Conservation (phyloP, 2,888 invertebrate species). For the Nudaria mundana region DNA sequence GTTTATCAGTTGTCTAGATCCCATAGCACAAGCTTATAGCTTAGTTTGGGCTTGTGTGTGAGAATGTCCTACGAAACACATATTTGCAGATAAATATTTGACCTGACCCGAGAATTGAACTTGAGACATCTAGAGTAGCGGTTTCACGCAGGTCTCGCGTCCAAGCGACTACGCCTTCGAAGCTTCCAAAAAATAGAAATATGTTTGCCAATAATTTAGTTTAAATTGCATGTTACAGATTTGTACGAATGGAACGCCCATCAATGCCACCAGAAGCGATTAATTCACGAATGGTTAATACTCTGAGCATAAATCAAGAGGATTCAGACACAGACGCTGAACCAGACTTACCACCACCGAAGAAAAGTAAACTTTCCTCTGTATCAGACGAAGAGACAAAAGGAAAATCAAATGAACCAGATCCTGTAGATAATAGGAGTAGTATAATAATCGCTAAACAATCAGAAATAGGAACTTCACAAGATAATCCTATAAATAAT, state of each 20-base stretch:
- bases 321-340: constrained; percentile 1
- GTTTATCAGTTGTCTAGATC: too few species aligned
- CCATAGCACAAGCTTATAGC: too few species aligned
- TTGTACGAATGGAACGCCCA: background rate
- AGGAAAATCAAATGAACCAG: background rate
- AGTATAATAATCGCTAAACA: background rate
- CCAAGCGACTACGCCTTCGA: too few species aligned
- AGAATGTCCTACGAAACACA: too few species aligned
- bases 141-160: too few species aligned
- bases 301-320: background rate
- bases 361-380: background rate
- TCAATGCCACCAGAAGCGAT: background rate
- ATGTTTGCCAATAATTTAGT: too few species aligned
- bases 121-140: too few species aligned
- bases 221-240: background rate
- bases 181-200: too few species aligned
- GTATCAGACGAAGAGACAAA: background rate
- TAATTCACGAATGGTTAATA: background rate
- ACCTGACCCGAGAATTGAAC: too few species aligned
- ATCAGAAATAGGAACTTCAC: background rate
- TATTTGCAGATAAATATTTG: too few species aligned
- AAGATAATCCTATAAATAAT: background rate
- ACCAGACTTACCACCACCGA: background rate
- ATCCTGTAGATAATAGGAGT: background rate
- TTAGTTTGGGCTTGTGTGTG: too few species aligned